A percentile compares a stretch with the other conserved stretches of the same genome.
phyloP scores from a whole-genome alignment of 2,888 invertebrate species.

The Acanthosepion pharaonis region DNA sequence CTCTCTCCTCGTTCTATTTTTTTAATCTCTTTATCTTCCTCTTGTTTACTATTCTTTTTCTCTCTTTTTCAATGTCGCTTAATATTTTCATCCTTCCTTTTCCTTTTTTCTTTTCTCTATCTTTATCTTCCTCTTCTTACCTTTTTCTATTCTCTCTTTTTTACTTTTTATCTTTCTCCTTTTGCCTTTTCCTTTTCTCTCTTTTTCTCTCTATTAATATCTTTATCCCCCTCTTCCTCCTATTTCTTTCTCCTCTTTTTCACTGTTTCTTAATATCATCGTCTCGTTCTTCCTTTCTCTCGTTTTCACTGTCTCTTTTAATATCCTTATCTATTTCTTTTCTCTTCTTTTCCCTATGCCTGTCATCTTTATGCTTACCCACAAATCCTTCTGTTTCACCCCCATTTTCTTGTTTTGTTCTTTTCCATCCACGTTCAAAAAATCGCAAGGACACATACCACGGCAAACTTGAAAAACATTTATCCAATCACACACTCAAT shows the following conservation, averaged over 20 bases:
- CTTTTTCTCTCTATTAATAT: neutral
- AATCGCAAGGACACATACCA: neutral
- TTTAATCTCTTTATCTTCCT: neutral
- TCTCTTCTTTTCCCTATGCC: too few species aligned
- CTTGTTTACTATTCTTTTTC: neutral
- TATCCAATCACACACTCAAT: conserved; percentile 13
- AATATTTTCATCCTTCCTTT: neutral
- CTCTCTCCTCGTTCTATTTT: neutral
- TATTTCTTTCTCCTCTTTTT: neutral
- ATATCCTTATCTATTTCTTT: too few species aligned
- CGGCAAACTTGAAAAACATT: neutral
- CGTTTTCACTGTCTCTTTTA: too few species aligned
- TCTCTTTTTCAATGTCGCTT: neutral
- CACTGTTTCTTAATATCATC: neutral
- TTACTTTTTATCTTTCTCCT: neutral
- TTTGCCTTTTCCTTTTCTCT: neutral
- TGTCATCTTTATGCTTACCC: too few species aligned
- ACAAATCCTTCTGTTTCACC: neutral
- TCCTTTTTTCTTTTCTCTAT: neutral
- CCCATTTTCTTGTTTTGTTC: neutral
- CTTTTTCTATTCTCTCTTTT: neutral
- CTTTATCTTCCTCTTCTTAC: neutral
- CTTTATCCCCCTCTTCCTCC: neutral
- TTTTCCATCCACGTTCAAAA: neutral
- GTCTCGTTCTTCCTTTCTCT: too few species aligned